Percentiles rank a stretch among this genome's conserved stretches.
Conservation (phyloP, 2,888 invertebrate species). For the Amblyteles armatorius region DNA sequence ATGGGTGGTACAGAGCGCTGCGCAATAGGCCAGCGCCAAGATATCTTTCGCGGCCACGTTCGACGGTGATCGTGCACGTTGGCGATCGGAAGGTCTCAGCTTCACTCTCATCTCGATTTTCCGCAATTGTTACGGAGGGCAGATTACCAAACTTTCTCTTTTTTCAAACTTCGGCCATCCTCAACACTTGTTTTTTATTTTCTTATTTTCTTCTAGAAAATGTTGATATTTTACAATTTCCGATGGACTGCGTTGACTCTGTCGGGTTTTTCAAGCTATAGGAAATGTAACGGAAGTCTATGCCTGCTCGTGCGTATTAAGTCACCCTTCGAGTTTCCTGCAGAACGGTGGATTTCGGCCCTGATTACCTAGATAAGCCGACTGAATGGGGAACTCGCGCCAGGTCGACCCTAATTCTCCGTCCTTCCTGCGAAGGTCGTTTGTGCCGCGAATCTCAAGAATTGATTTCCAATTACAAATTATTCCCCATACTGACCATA, state of each 20-base stretch:
- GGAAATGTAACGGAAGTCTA: not conserved
- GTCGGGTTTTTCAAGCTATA: not conserved
- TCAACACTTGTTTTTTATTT: not conserved
- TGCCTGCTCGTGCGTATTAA: not conserved
- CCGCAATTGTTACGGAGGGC: not conserved
- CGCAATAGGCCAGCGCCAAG: not conserved
- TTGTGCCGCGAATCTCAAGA: slow-evolving; percentile 9
- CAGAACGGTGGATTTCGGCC: not conserved
- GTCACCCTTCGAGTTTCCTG: no score
- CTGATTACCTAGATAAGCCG: not conserved
- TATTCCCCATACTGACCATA: no score
- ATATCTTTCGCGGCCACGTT: slow-evolving; percentile 21
- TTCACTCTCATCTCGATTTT: slow-evolving; percentile 6
- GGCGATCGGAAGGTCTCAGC: slow-evolving; percentile 33
- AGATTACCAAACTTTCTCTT: not conserved
- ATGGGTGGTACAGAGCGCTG: slow-evolving; percentile 6
- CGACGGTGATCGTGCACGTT: slow-evolving; percentile 5
- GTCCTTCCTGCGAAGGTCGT: not conserved
- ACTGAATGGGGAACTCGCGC: not conserved
- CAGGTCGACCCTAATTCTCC: not conserved
- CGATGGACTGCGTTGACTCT: not conserved
- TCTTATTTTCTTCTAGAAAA: not conserved
- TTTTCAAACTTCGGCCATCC: not conserved
- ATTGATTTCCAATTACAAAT: slow-evolving; percentile 1
- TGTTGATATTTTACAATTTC: not conserved